These are phyloP conservation scores for Argynnis bischoffii DNA, from an alignment of 2,888 invertebrate species.

Conservation along the genomic window DNA sequence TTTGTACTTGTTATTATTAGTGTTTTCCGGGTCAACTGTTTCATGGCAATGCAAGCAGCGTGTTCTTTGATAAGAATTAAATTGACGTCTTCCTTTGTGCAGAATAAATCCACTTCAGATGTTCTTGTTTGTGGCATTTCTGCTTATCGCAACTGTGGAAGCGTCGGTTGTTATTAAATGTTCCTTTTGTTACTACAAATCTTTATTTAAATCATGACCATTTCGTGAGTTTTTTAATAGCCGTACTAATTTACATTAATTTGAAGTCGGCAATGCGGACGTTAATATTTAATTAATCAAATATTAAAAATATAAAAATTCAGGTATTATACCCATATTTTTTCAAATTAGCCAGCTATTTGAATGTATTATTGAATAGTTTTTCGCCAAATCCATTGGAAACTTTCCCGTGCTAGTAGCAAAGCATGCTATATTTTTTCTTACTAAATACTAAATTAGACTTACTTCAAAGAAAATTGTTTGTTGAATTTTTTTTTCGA, in stretches of 20 bases:
- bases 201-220: neutral
- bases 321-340: no score
- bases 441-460: no score
- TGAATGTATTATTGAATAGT: no score
- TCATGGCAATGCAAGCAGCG: constrained; percentile 41
- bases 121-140: constrained; percentile 33
- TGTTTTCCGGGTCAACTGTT: constrained; percentile 56
- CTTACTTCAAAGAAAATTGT: no score
- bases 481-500: no score
- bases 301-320: no score
- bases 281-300: constrained; percentile 22
- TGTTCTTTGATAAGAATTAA: constrained; percentile 37
- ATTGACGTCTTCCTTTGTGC: constrained; percentile 35
- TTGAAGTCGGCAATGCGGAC: constrained; percentile 18
- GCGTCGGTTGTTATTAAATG: constrained; percentile 13
- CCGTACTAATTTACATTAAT: neutral
- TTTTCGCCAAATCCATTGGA: no score
- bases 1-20: constrained; percentile 56
- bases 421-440: no score
- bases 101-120: constrained; percentile 28
- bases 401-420: no score
- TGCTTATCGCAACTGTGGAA: constrained; percentile 23
- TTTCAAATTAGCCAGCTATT: no score
- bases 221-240: neutral
- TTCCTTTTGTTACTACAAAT: constrained; percentile 12